Evolutionary conservation across 1,140 invertebrate genomes (phyloP), one percentile per base, ranked within the genome.

Genomic region (Trachymyrmex septentrionalis): DNA sequence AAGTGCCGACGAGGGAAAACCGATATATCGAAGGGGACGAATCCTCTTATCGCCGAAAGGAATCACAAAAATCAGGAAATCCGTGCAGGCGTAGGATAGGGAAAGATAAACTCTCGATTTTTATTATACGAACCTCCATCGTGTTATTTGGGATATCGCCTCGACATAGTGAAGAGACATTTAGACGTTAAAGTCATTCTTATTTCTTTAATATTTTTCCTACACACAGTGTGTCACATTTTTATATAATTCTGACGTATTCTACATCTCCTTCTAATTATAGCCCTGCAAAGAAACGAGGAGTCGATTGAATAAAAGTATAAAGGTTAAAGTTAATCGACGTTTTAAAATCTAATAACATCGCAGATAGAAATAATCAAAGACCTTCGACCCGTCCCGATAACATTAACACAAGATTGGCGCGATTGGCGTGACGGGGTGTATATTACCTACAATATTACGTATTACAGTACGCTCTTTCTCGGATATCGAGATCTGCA

Each of bases 1-100:
- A 84, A 84, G 80, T 61, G 67, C 21, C 44, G 12, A 55, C 69
- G 27, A 38, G 76, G 48, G 71, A 63, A 86, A 76, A 86, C 78
- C 88, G 71, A 90, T 78, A 86, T 81, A 90, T 90, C 85, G 88
- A 77, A 91, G 88, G 77, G 82, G 85, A 76, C 38, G 84, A 91
- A 91, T 91, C 90, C 87, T 91, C 90, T 91, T 91, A 91, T 89
- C 80, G 76, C 30, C 73, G 72, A 59, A 82, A 87, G 77, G 85
- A 85, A 91, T 91, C 90, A 77, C 69, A 66, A 86, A 90, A 90
- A 90, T 86, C 88, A 77, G 87, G 53, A 87, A 82, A 88, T 81
- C 84, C 88, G 53, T 73, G 85, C 77, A 80, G 72, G 85, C 88
- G 88, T 73, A 61, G 86, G 19, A 9, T 50, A 90, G 86, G 76